Percentiles rank a stretch among this genome's conserved stretches.
Evolutionary conservation across 2,888 invertebrate genomes (phyloP).

Genomic region (Lithophane semibrunnea): DNA sequence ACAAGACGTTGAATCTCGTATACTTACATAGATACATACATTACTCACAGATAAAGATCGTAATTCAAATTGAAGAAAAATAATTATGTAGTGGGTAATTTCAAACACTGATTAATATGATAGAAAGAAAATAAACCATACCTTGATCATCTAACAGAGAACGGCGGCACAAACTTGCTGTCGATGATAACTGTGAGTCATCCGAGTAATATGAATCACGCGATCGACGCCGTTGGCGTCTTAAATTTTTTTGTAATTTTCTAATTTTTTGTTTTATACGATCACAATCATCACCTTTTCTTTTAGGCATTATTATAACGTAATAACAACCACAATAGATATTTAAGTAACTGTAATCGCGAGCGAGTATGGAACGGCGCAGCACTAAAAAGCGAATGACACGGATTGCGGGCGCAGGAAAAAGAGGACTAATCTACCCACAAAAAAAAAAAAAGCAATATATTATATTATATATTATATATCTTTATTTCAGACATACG

Average conservation of each 20-base stretch:
- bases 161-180: background rate
- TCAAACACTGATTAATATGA: background rate
- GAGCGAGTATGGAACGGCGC: too few species aligned
- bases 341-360: too few species aligned
- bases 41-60: background rate
- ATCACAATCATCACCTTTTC: constrained; percentile 2
- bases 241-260: background rate
- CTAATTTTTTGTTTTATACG: constrained; percentile 5
- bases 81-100: background rate
- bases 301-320: constrained; percentile 7
- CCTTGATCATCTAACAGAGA: background rate
- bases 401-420: too few species aligned
- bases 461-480: too few species aligned
- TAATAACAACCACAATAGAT: background rate
- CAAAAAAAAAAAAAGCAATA: too few species aligned
- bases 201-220: background rate
- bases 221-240: background rate
- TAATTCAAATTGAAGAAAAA: background rate
- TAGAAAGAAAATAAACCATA: background rate
- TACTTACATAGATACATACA: background rate
- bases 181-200: background rate
- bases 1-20: background rate
- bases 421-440: too few species aligned
- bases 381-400: too few species aligned
- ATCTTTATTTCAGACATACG: too few species aligned